Base-by-base conservation (phyloP, 2,113 vertebrate species). In the Oceanites oceanicus region DNA sequence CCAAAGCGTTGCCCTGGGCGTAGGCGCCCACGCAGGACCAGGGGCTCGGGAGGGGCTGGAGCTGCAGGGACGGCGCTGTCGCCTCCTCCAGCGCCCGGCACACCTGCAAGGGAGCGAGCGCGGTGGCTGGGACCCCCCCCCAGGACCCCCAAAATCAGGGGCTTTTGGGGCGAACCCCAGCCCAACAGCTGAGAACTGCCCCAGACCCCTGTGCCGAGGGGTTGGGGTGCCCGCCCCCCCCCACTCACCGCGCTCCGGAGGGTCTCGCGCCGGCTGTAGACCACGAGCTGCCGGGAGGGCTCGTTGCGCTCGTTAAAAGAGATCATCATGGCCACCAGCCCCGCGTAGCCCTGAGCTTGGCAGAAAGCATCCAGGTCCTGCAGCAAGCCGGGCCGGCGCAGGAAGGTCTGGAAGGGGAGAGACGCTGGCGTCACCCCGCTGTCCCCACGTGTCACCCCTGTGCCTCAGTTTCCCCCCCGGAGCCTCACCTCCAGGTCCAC, bases 311-410 rank as follows among this genome's bases (percentile, higher is more conserved):
- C 50, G 1, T 87, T 97, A 67, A 98, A 99, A 53, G 97, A 98
- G 94, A 99, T 99, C 1, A 97, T 98, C 99, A 99, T 99, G 96
- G 98, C 92, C 23, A 99, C 96, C 93, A 99, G 73, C 74, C 97
- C 97, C 0, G 98, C 82, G 27, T 97, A 99, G 63, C 97, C 97
- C 22, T 95, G 95, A 53, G 87, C 96, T 25, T 96, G 98, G 97
- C 99, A 99, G 97, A 99, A 99, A 30, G 90, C 45, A 1, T 96
- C 97, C 68, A 99, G 97, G 47, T 99, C 99, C 70, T 96, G 93
- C 76, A 98, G 97, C 88, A 99, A 34, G 29, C 89, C 77, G 0
- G 95, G 92, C 62, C 98, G 97, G 76, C 84, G 96, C 58, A 99
- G 97, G 95, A 99, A 99, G 1, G 74, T 97, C 99, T 99, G 94